Conservation (phyloP, 2,888 invertebrate genomes). For the Thelaira solivaga region DNA sequence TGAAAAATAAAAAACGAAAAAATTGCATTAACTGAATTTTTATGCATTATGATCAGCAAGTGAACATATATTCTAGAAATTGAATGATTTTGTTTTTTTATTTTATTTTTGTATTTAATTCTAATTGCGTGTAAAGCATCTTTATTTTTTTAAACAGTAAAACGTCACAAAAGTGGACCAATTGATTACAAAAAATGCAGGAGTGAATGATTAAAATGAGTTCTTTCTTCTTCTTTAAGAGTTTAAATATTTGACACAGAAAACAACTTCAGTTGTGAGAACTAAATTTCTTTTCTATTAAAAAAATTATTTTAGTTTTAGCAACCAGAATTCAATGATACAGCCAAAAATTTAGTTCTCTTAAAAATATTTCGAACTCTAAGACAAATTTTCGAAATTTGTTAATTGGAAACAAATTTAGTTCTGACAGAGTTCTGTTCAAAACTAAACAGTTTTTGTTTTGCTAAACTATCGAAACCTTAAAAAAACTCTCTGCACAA, state of each 20-base stretch:
- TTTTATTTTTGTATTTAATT: background rate
- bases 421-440: conserved; percentile 44
- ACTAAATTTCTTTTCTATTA: too few species aligned
- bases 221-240: too few species aligned
- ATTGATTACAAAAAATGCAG: background rate
- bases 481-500: too few species aligned
- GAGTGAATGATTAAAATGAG: too few species aligned
- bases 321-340: too few species aligned
- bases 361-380: too few species aligned
- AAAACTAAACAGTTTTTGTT: too few species aligned
- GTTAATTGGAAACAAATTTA: too few species aligned
- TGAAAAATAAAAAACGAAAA: background rate
- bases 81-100: background rate
- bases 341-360: too few species aligned
- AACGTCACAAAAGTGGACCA: background rate
- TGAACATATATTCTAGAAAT: conserved; percentile 21
- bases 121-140: background rate
- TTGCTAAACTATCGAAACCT: too few species aligned
- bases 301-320: background rate
- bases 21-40: background rate
- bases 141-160: conserved; percentile 9
- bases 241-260: too few species aligned
- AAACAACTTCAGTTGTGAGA: too few species aligned
- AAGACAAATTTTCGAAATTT: background rate
- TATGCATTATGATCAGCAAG: conserved; percentile 14